These are phyloP conservation scores for Muscidifurax raptorellus DNA, from an alignment of 1,140 invertebrate genomes.

Conservation along the genomic window DNA sequence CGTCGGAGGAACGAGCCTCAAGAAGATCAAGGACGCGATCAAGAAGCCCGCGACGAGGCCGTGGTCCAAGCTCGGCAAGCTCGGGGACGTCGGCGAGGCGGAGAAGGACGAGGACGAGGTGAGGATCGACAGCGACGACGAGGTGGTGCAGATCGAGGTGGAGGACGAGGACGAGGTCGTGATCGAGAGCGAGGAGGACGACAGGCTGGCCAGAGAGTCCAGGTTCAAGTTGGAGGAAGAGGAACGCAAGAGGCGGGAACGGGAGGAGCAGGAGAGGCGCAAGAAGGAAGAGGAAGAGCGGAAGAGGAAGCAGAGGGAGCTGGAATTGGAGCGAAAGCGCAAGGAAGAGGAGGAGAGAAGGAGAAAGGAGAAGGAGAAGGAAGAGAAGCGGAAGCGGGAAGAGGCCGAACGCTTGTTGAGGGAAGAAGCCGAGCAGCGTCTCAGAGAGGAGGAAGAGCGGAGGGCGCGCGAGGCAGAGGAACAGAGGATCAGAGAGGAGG, in stretches of 20 bases:
- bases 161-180: slow-evolving; percentile 40
- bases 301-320: slow-evolving; percentile 48
- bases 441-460: slow-evolving; percentile 38
- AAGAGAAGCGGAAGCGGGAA: slow-evolving; percentile 41
- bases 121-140: slow-evolving; percentile 41
- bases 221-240: neutral
- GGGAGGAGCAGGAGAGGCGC: slow-evolving; percentile 34
- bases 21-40: slow-evolving; percentile 17
- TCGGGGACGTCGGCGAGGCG: slow-evolving; percentile 41
- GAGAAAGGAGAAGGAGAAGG: slow-evolving; percentile 20
- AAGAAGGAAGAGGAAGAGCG: slow-evolving; percentile 51
- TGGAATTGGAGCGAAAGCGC: slow-evolving; percentile 31
- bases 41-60: neutral
- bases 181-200: slow-evolving; percentile 1
- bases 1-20: slow-evolving; percentile 1
- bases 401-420: slow-evolving; percentile 51
- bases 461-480: slow-evolving; percentile 41
- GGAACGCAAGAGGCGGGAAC: neutral
- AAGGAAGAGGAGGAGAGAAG: slow-evolving; percentile 21
- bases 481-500: slow-evolving; percentile 36
- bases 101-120: slow-evolving; percentile 49
- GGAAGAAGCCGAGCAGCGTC: slow-evolving; percentile 54
- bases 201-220: neutral
- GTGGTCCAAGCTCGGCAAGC: slow-evolving; percentile 40
- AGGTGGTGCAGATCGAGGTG: slow-evolving; percentile 49